Conservation (phyloP, 2,888 invertebrate genomes). For the Seira musarum region DNA sequence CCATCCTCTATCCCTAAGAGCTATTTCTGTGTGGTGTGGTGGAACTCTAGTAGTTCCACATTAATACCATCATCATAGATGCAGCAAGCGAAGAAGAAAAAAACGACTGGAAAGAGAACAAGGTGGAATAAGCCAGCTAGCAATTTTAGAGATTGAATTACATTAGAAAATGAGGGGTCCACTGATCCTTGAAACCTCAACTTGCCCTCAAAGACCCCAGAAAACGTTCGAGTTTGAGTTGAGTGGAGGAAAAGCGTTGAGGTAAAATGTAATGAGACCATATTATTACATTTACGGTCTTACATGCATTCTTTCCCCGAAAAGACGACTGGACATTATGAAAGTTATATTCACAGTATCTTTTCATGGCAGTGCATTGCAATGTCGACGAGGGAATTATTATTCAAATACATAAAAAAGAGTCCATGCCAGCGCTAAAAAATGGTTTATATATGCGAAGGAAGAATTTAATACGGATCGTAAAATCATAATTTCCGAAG, state of each 20-base stretch:
- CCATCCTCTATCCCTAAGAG: slow-evolving; percentile 29
- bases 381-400: slow-evolving; percentile 8
- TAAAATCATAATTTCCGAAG: slow-evolving; percentile 13
- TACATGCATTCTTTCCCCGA: neutral
- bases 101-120: slow-evolving; percentile 3
- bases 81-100: neutral
- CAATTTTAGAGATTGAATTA: slow-evolving; percentile 54
- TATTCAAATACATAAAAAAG: neutral
- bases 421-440: too few relatives aligned
- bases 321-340: slow-evolving; percentile 15
- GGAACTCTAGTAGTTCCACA: neutral
- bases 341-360: neutral
- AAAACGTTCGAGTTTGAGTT: slow-evolving; percentile 31
- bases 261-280: slow-evolving; percentile 40
- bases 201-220: slow-evolving; percentile 56
- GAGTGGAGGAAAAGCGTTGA: slow-evolving; percentile 33
- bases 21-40: slow-evolving; percentile 1
- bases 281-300: slow-evolving; percentile 51
- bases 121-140: slow-evolving; percentile 23
- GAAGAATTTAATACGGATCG: slow-evolving; percentile 6
- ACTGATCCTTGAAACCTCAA: slow-evolving; percentile 58
- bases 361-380: too few relatives aligned
- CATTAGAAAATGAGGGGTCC: slow-evolving; percentile 58
- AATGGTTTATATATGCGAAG: neutral
- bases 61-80: neutral